Evolutionary conservation across 2,797 vertebrate genomes (phyloP).

Genomic region (Furcifer pardalis): DNA sequence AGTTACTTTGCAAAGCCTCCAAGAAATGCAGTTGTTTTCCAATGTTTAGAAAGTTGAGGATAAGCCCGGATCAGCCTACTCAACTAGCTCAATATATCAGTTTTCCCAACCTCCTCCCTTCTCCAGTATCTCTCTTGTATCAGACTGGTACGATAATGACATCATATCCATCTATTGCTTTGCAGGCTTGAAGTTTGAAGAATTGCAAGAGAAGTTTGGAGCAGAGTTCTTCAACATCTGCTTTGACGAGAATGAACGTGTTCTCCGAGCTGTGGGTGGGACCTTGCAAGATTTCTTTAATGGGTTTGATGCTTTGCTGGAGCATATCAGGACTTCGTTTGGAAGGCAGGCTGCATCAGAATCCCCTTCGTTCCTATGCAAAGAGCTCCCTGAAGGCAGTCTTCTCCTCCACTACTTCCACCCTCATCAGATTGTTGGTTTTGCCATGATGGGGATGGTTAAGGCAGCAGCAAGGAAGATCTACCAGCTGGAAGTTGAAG

Average conservation of each 20-base stretch:
- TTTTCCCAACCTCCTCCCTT: not conserved
- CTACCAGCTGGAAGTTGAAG: constrained; percentile 88
- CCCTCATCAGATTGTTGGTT: constrained; percentile 90
- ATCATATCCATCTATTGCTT: constrained; percentile 54
- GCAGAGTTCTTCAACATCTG: constrained; percentile 96
- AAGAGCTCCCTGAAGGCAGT: constrained; percentile 85
- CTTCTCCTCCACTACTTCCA: constrained; percentile 94
- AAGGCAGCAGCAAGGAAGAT: constrained; percentile 92
- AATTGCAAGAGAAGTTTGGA: constrained; percentile 92
- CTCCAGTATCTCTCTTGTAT: not conserved
- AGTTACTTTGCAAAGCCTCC: too few species aligned
- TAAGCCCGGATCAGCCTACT: too few species aligned
- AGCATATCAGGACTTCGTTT: constrained; percentile 95
- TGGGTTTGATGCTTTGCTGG: constrained; percentile 96
- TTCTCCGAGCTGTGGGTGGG: constrained; percentile 92
- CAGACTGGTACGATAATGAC: constrained; percentile 5
- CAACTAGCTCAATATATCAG: too few species aligned
- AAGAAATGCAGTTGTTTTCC: too few species aligned
- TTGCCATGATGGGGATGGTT: constrained; percentile 95
- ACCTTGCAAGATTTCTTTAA: constrained; percentile 99
- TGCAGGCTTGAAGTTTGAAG: constrained; percentile 90
- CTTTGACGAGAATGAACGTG: constrained; percentile 95
- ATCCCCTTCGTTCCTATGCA: constrained; percentile 97
- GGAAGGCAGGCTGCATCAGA: constrained; percentile 90
- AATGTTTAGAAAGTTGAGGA: too few species aligned